phyloP scores from a whole-genome alignment of 2,113 vertebrate species.

The Mesocricetus auratus region DNA sequence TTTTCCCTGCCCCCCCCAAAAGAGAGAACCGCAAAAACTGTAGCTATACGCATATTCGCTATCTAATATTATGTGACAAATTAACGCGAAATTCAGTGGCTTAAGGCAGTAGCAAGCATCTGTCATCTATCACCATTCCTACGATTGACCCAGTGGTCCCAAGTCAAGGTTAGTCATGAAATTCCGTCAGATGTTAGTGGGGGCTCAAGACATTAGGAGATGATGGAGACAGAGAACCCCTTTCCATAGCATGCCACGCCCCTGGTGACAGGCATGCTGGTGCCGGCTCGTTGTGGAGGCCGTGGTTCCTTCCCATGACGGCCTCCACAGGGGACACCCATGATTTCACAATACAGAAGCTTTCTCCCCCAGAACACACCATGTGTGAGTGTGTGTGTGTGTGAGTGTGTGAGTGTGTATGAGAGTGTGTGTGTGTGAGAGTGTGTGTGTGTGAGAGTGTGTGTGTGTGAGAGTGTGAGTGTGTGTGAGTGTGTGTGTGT shows the following conservation, averaged over 20 bases:
- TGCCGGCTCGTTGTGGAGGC: neutral
- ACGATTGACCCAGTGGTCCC: neutral
- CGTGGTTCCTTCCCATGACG: neutral
- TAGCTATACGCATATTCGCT: neutral
- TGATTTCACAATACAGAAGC: neutral
- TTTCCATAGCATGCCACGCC: neutral
- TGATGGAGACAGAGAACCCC: neutral
- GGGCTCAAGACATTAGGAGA: neutral
- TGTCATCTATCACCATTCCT: neutral
- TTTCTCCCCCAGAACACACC: neutral
- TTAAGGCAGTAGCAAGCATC: neutral
- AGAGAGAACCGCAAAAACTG: neutral
- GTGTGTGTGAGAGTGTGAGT: no score
- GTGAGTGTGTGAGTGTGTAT: no score
- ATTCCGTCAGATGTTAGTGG: neutral
- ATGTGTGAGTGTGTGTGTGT: no score
- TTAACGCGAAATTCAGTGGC: neutral
- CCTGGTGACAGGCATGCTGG: neutral
- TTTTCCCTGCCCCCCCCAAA: neutral
- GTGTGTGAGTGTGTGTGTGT: no score
- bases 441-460: no score
- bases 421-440: no score
- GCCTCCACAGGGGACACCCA: neutral
- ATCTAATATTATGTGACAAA: neutral
- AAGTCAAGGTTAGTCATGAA: neutral